phyloP scores from a whole-genome alignment of 2,888 invertebrate genomes.

The Argynnis bischoffii region DNA sequence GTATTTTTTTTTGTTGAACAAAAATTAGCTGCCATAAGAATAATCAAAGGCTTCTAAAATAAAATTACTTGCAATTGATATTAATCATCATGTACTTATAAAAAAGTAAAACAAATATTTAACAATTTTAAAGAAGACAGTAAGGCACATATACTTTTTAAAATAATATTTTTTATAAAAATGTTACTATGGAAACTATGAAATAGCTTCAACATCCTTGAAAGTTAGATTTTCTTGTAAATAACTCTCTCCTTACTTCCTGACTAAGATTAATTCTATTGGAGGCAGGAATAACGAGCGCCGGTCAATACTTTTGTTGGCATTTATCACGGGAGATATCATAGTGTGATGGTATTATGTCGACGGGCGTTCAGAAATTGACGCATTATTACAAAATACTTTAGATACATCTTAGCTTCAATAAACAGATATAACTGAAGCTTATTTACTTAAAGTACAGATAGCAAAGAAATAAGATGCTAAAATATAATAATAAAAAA shows the following conservation, averaged over 20 bases:
- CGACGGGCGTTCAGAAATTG: constrained; percentile 37
- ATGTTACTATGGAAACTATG: background rate
- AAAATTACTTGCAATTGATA: too few relatives aligned
- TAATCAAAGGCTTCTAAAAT: too few relatives aligned
- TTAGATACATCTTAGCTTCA: constrained; percentile 34
- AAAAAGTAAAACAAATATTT: too few relatives aligned
- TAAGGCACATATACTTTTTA: too few relatives aligned
- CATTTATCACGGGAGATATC: constrained; percentile 37
- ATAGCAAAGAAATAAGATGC: constrained; percentile 2
- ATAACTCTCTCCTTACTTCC: constrained; percentile 20
- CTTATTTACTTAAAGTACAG: constrained; percentile 27
- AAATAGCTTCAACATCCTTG: background rate
- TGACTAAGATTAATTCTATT: constrained; percentile 38
- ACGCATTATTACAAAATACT: constrained; percentile 40
- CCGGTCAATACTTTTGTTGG: constrained; percentile 36
- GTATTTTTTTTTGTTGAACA: too few relatives aligned
- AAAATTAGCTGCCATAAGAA: too few relatives aligned
- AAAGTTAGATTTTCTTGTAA: constrained; percentile 6
- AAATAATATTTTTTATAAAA: background rate
- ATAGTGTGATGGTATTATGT: constrained; percentile 40
- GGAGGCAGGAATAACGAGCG: constrained; percentile 36
- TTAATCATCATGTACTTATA: too few relatives aligned
- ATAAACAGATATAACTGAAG: constrained; percentile 14
- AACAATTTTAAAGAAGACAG: too few relatives aligned
- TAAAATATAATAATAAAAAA: background rate